These are phyloP conservation scores for Copidosoma floridanum DNA, from an alignment of 1,140 invertebrate genomes.

Conservation along the genomic window DNA sequence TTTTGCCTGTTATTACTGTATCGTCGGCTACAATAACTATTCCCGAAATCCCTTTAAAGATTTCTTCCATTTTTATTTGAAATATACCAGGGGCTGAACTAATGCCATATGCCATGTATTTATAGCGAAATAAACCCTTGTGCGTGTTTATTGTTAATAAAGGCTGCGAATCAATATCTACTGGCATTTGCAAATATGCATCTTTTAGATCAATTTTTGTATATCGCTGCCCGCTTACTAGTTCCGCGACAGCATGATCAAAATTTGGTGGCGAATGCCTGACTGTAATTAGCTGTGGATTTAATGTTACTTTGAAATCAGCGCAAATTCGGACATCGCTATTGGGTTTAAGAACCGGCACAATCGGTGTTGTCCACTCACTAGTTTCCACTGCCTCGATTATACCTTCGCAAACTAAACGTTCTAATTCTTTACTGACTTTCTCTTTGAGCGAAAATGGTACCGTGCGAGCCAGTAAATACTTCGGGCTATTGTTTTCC, in stretches of 20 bases:
- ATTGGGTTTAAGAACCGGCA: conserved; percentile 46
- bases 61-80: too few relatives aligned
- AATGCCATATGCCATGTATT: too few relatives aligned
- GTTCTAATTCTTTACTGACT: conserved; percentile 34
- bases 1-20: too few relatives aligned
- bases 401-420: conserved; percentile 31
- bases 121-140: conserved; percentile 31
- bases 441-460: conserved; percentile 34
- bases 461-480: neutral
- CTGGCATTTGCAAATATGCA: conserved; percentile 24
- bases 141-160: conserved; percentile 31
- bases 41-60: too few relatives aligned
- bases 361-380: conserved; percentile 52
- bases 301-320: conserved; percentile 44
- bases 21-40: too few relatives aligned
- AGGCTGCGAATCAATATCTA: neutral
- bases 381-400: conserved; percentile 32
- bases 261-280: conserved; percentile 34
- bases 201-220: conserved; percentile 10
- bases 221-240: conserved; percentile 2
- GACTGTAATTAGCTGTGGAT: conserved; percentile 22
- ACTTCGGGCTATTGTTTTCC: neutral
- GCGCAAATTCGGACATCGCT: conserved; percentile 44
- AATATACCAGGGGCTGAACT: too few relatives aligned
- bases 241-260: conserved; percentile 26